Evolutionary conservation across 2,888 invertebrate genomes (phyloP), one percentile per base, ranked within the genome.

Genomic region (Pharmacophagus antenor): DNA sequence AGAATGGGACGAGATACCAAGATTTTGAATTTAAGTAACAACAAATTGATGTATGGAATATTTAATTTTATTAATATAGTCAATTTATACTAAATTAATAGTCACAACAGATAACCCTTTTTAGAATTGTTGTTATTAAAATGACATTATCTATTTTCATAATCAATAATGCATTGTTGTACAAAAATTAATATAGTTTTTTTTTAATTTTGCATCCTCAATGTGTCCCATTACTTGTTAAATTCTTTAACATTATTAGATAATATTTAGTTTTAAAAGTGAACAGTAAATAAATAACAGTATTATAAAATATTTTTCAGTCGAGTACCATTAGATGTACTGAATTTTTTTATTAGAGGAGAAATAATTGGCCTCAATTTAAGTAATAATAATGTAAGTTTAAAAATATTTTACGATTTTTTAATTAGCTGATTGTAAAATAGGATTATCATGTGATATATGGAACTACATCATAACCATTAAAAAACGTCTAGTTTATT

Each of bases 321-420:
- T 54, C 73, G 79, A 66, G 72, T 84, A 50, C 90, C 89, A 55
- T 64, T 76, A 59, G 85, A 86, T n/a, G 73, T 89, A 58, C 70
- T 89, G 47, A 89, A 89, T 69, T 90, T 88, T 63, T 89, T 90
- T 61, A 84, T 85, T 15, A 88, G 84, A 72, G 86, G 88, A 27
- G 80, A 83, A 56, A 72, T 89, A 25, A 79, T 71, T 46, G 79
- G 77, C 18, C 73, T 90, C 7, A 82, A 89, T 67, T 72, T 90
- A 22, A 88, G 88, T 66, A 63, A 88, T 63, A 90, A 90, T 66
- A 76, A 84, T 70, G 89, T 88, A 72, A 83, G 88, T 69, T 51
- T 57, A 8, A 18, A 18, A n/a, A 1, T 10, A 18, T 18, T 44
- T 0, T 4, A n/a, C 37, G n/a, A n/a, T n/a, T 37, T n/a, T 8